Conservation (phyloP, 2,888 invertebrate genomes). For the Tachina lurida region DNA sequence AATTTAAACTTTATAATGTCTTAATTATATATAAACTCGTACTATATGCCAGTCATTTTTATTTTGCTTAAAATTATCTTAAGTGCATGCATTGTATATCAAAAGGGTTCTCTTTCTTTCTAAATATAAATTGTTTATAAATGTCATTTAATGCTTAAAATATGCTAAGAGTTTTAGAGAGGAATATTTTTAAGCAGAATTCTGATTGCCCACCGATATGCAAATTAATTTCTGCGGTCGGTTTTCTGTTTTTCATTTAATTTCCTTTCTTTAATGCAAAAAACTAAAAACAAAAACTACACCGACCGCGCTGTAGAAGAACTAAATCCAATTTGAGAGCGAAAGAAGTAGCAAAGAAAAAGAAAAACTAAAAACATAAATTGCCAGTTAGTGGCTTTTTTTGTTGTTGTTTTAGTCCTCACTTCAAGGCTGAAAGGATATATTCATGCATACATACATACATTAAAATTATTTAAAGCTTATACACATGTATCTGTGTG, state of each 20-base stretch:
- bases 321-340: slow-evolving; percentile 51
- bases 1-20: too few relatives aligned
- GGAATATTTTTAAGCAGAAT: slow-evolving; percentile 28
- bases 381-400: slow-evolving; percentile 39
- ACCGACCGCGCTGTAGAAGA: slow-evolving; percentile 3
- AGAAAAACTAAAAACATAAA: slow-evolving; percentile 54
- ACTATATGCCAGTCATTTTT: too few relatives aligned
- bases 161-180: slow-evolving; percentile 54
- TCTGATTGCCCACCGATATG: slow-evolving; percentile 59
- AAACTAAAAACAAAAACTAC: neutral
- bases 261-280: slow-evolving; percentile 26
- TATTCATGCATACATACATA: neutral
- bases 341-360: neutral
- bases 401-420: slow-evolving; percentile 18
- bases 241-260: slow-evolving; percentile 28
- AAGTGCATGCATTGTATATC: neutral
- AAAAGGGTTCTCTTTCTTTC: neutral
- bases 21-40: too few relatives aligned
- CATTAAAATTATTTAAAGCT: neutral
- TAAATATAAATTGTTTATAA: slow-evolving; percentile 43
- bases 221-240: slow-evolving; percentile 42
- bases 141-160: slow-evolving; percentile 54
- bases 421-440: slow-evolving; percentile 41
- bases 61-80: neutral
- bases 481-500: neutral